A percentile compares a stretch with the other conserved stretches of the same genome.
Evolutionary conservation across 1,140 invertebrate genomes (phyloP).

Genomic region (Psilanteris sp.): DNA sequence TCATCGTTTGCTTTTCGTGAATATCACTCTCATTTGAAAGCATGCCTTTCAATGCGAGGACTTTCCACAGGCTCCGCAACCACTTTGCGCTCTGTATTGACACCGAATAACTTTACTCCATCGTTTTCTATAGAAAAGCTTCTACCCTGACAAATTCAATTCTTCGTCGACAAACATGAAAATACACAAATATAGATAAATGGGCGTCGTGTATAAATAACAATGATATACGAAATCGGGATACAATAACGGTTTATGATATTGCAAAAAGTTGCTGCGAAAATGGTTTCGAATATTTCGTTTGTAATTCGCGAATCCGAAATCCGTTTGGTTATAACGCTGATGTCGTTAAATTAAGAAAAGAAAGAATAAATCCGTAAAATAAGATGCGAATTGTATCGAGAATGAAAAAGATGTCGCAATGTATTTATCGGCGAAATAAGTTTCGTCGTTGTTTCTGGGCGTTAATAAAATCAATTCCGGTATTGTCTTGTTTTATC

Average conservation of each 20-base stretch:
- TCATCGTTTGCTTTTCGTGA: conserved; percentile 43
- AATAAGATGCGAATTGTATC: too few species aligned
- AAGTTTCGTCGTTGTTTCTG: too few species aligned
- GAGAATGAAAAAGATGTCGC: too few species aligned
- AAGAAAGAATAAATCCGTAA: too few species aligned
- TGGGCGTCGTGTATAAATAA: conserved; percentile 15
- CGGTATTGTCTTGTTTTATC: too few species aligned
- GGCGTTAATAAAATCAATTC: too few species aligned
- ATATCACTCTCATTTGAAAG: conserved; percentile 45
- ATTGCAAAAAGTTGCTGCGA: conserved; percentile 9
- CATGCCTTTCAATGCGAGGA: conserved; percentile 47
- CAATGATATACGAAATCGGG: conserved; percentile 18
- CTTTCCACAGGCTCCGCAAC: conserved; percentile 45
- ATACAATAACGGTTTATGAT: conserved; percentile 20
- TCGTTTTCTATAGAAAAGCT: conserved; percentile 46
- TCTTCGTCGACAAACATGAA: conserved; percentile 49
- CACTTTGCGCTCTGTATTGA: conserved; percentile 44
- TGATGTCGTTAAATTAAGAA: too few species aligned
- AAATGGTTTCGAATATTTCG: too few species aligned
- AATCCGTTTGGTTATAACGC: too few species aligned
- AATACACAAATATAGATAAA: conserved; percentile 40
- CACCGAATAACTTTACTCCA: conserved; percentile 42
- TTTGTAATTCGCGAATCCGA: too few species aligned
- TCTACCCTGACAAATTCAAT: conserved; percentile 52
- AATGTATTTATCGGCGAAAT: too few species aligned